Base-by-base conservation (phyloP, 2,888 invertebrate genomes). In the Sesia bembeciformis region DNA sequence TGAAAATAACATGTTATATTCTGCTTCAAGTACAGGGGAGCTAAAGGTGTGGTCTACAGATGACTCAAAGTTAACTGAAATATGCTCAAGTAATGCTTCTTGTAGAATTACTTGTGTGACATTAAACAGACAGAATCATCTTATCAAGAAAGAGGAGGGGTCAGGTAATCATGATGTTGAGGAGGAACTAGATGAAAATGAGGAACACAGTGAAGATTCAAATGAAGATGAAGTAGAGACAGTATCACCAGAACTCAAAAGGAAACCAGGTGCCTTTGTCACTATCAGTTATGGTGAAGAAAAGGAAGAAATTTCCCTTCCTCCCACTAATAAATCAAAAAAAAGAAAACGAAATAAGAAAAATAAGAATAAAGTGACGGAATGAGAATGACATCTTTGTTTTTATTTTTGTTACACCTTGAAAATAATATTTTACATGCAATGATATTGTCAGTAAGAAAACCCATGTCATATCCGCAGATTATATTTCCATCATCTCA, bases 11-110 rank as follows among this genome's bases (percentile, higher is more conserved):
- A 90, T 88, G 64, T 70, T 96, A 39, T 92, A 93, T 53, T 93
- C 95, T 41, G 93, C 93, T 23, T 94, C 95, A 4, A 97, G 96
- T 81, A 91, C 92, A 58, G 97, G 97, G 0, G 93, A 93, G 70
- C 84, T 97, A 52, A 95, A 94, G 81, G 79, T 96, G 0, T 97
- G 95, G 95, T 86, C 74, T 49, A 69, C 79, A 38, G 62, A 65
- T 41, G 74, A 82, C 56, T 72, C 76, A 4, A 76, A 71, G 51
- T 66, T 93, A 67, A 67, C 78, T 66, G 90, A 93, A 74, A 75
- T 93, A 60, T 90, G 92, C 46, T 88, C 86, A 55, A 81, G 89
- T n/a, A 92, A 91, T 73, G 91, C 93, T 52, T 92, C 92, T 4
- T 94, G 94, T 71, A 90, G 96, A 67, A 92, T 95, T 7, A 95